Conservation (phyloP, 2,797 vertebrate species). For the Lacerta bilineata region DNA sequence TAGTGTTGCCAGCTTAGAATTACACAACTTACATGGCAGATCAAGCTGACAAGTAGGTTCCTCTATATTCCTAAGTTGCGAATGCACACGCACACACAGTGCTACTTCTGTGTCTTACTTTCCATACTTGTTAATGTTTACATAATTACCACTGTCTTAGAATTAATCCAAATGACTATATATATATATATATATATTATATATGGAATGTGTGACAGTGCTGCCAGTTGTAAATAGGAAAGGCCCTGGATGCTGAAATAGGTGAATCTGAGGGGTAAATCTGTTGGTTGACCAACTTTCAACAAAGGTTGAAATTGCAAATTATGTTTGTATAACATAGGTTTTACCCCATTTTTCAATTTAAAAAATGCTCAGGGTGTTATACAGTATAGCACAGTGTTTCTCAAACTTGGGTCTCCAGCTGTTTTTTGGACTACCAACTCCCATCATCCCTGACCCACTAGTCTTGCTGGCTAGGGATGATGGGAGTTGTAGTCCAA, state of each 20-base stretch:
- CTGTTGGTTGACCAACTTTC: neutral
- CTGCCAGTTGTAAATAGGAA: neutral
- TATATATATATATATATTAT: neutral
- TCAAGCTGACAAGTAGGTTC: neutral
- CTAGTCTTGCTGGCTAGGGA: no score
- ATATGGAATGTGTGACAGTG: neutral
- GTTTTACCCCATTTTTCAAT: neutral
- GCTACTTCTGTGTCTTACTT: neutral
- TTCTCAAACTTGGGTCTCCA: no score
- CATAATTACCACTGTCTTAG: neutral
- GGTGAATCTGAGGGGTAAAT: neutral
- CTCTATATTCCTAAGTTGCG: neutral
- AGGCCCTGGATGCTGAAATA: neutral
- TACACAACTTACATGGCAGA: neutral
- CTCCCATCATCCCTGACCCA: no score
- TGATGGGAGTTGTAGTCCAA: no score
- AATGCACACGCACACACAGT: neutral
- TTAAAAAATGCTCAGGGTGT: neutral
- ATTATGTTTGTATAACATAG: neutral
- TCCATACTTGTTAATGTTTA: neutral
- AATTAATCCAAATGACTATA: neutral
- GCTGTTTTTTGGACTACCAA: no score
- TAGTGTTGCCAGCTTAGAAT: neutral
- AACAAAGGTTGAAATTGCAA: slow-evolving; percentile 6
- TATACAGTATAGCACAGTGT: neutral